Percentiles rank a stretch among this genome's conserved stretches.
These are phyloP conservation scores for Octopus sinensis DNA, from an alignment of 1,140 invertebrate species.

Conservation along the genomic window DNA sequence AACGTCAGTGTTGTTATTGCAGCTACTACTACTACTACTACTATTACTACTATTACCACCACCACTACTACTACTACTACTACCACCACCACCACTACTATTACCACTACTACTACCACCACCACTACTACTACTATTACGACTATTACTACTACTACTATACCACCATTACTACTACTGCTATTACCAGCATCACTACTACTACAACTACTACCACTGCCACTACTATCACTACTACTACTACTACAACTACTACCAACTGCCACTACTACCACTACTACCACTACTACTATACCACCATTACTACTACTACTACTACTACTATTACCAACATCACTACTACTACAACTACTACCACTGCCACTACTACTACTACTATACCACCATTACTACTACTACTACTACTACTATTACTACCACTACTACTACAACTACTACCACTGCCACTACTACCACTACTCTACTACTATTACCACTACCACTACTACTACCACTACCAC, in stretches of 20 bases:
- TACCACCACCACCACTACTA: constrained; percentile 18
- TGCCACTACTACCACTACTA: constrained; percentile 18
- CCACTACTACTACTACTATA: neutral
- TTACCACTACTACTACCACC: constrained; percentile 19
- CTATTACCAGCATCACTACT: neutral
- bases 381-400: constrained; percentile 4
- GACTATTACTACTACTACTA: neutral
- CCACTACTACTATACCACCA: constrained; percentile 17
- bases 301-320: constrained; percentile 16
- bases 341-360: neutral
- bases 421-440: constrained; percentile 16
- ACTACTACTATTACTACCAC: constrained; percentile 17
- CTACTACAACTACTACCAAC: too few species aligned
- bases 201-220: neutral
- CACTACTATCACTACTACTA: neutral
- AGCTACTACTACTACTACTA: neutral
- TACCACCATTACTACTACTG: constrained; percentile 8
- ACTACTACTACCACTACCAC: constrained; percentile 8
- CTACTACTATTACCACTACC: constrained; percentile 17
- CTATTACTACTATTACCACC: constrained; percentile 17
- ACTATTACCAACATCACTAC: constrained; percentile 13
- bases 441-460: constrained; percentile 17
- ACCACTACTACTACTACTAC: constrained; percentile 19
- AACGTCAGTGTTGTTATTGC: too few species aligned
- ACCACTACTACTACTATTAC: neutral